Base-by-base conservation (phyloP, 1,140 invertebrate genomes). In the Caerostris darwini region DNA sequence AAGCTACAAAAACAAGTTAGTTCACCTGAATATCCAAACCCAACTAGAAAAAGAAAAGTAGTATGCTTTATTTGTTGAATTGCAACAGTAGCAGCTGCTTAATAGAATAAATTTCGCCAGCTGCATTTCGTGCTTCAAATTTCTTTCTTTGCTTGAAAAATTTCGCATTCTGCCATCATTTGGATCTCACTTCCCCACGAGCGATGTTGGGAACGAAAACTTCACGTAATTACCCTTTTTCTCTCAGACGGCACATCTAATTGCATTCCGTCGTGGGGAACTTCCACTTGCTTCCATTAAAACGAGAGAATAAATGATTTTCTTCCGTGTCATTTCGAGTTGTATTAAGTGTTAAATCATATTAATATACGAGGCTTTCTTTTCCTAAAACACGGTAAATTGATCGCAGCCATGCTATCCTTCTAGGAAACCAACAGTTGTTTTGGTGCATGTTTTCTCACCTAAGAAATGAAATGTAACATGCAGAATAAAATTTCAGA, bases 251-350 rank as follows among this genome's bases (percentile, higher is more conserved):
- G 8, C 7, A 2, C 8, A 12, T 53, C 8, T 77, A 77, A 77
- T 77, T 53, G 34, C 71, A 77, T 77, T 50, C 14, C 50, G 53
- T 5, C 61, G 4, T 34, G 3, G n/a, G 50, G 14, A 77, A 77
- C n/a, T n/a, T 61, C 2, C 17, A 14, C 3, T 12, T 14, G 57
- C 17, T 12, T 17, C 56, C 83, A 59, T 85, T 58, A 85, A 85
- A 34, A 85, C 7, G 83, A n/a, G 17, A 17, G 34, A 34, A 56
- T 10, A 85, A 85, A 59, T 17, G 56, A 85, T 85, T 85, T 85
- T 85, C 83, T 85, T 85, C 57, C 83, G 83, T 85, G 82, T 85
- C 82, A 19, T 57, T 85, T 85, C 56, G 57, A 34, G 54, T 85
- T 59, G 56, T 17, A 58, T 59, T 58, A 85, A 10, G 83, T 85